Percentiles rank a stretch among this genome's conserved stretches.
phyloP scores from a whole-genome alignment of 30 jellyfish, hydroid and myxozoan genomes.

The Hydra vulgaris region DNA sequence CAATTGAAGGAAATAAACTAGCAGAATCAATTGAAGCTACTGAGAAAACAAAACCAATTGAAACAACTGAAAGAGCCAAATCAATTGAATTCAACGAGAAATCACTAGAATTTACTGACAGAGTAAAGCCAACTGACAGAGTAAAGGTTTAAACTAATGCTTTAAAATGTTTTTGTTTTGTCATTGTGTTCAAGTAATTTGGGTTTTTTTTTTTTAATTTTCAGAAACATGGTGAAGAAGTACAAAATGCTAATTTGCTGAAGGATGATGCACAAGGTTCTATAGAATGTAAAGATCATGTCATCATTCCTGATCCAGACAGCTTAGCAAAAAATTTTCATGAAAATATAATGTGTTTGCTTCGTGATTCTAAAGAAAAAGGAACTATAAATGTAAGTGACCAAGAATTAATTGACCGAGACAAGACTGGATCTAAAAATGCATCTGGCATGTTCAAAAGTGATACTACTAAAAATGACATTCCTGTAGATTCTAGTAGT shows the following conservation, averaged over 20 bases:
- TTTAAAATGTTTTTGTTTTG: too few relatives aligned
- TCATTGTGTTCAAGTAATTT: too few relatives aligned
- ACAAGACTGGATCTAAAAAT: not conserved
- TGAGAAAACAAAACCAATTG: too few relatives aligned
- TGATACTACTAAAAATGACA: not conserved
- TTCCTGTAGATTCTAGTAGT: not conserved
- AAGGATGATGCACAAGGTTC: not conserved
- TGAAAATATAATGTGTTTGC: not conserved
- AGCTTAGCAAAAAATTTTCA: not conserved
- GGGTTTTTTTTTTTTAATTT: too few relatives aligned
- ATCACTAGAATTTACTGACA: too few relatives aligned
- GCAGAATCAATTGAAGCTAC: conserved; percentile 3
- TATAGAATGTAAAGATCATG: not conserved
- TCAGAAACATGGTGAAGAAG: too few relatives aligned
- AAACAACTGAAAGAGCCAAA: not conserved
- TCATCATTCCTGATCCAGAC: conserved; percentile 11
- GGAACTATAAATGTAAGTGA: not conserved
- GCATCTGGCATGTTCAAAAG: not conserved
- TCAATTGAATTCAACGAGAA: too few relatives aligned
- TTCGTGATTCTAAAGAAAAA: not conserved
- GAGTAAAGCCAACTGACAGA: too few relatives aligned
- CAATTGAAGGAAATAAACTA: not conserved
- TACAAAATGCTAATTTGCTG: too few relatives aligned
- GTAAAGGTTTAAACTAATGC: too few relatives aligned
- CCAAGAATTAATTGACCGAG: not conserved